phyloP scores from a whole-genome alignment of 2,797 vertebrate genomes.

The Erethizon dorsatum region DNA sequence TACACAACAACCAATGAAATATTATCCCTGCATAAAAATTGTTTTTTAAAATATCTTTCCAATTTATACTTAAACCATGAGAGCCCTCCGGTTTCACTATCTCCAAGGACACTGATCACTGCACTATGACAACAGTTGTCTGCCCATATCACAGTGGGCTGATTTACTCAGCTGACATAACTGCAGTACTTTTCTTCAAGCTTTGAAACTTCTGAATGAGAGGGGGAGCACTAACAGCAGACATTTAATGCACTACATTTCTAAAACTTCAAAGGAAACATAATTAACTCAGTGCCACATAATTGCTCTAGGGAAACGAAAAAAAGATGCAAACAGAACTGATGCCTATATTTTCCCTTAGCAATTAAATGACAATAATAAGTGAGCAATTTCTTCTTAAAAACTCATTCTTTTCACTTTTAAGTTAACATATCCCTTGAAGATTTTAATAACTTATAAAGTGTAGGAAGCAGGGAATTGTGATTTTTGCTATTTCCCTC shows the following conservation, averaged over 20 bases:
- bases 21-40: conserved; percentile 32
- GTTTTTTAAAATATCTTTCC: conserved; percentile 16
- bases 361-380: conserved; percentile 72
- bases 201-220: conserved; percentile 74
- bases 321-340: conserved; percentile 63
- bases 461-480: not conserved
- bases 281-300: conserved; percentile 75
- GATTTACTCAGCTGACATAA: conserved; percentile 52
- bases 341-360: not conserved
- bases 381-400: conserved; percentile 65
- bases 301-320: conserved; percentile 65
- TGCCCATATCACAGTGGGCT: not conserved
- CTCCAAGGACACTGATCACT: conserved; percentile 26
- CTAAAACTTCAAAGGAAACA: conserved; percentile 77
- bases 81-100: not conserved
- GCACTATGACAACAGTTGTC: not conserved
- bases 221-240: conserved; percentile 20
- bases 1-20: conserved; percentile 79
- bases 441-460: not conserved
- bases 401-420: conserved; percentile 65
- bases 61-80: not conserved
- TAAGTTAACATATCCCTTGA: conserved; percentile 37
- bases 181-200: conserved; percentile 40
- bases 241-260: conserved; percentile 68
- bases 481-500: not conserved